phyloP scores from a whole-genome alignment of 92 coral and sea anemone species.

The Actinernus sp. region DNA sequence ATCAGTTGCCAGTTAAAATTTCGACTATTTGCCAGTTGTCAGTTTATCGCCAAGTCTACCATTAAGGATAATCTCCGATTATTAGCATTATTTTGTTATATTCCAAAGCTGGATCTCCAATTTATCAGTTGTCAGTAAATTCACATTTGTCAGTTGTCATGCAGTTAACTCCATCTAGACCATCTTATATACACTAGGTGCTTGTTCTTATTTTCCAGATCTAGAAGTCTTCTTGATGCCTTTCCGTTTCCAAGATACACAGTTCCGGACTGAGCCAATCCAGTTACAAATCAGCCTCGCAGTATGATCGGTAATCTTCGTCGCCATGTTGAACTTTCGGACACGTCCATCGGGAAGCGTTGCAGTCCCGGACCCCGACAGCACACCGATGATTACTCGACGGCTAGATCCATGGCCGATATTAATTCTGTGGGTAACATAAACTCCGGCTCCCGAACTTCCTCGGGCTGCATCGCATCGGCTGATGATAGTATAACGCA shows the following conservation, averaged over 20 bases:
- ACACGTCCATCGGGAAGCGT: slow-evolving; percentile 27
- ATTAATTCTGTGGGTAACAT: slow-evolving; percentile 13
- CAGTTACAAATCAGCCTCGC: slow-evolving; percentile 68
- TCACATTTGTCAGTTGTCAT: too few species aligned
- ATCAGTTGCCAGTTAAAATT: too few species aligned
- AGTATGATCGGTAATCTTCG: slow-evolving; percentile 48
- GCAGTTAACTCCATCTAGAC: too few species aligned
- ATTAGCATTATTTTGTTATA: too few species aligned
- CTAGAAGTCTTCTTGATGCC: slow-evolving; percentile 3
- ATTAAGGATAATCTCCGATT: too few species aligned
- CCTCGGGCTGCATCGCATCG: slow-evolving; percentile 78
- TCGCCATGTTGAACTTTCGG: slow-evolving; percentile 43
- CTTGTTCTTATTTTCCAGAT: too few species aligned
- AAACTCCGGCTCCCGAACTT: slow-evolving; percentile 85
- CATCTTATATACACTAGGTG: too few species aligned
- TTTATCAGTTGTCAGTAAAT: too few species aligned
- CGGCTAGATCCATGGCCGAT: neutral
- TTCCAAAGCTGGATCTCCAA: too few species aligned
- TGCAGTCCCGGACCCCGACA: slow-evolving; percentile 60
- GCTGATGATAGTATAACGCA: slow-evolving; percentile 38
- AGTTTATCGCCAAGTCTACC: too few species aligned
- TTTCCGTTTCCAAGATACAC: slow-evolving; percentile 23
- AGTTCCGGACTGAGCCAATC: slow-evolving; percentile 43
- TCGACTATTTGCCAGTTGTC: too few species aligned
- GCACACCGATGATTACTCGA: slow-evolving; percentile 69